These are phyloP conservation scores for Anguilla marmorata DNA, from an alignment of 2,797 vertebrate genomes.

Conservation along the genomic window DNA sequence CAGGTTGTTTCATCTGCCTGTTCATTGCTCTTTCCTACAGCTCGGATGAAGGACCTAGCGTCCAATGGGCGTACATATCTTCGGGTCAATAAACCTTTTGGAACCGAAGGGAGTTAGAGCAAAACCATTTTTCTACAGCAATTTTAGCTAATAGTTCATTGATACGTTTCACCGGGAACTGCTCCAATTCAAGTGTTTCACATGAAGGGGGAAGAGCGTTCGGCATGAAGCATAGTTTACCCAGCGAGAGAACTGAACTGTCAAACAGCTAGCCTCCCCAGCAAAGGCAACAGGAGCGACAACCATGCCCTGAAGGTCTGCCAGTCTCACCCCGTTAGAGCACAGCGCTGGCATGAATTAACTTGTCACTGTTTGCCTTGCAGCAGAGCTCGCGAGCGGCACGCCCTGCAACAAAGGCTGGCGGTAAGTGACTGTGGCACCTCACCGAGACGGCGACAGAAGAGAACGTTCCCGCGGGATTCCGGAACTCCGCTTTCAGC, in stretches of 20 bases:
- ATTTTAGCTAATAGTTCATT: too few relatives aligned
- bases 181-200: conserved; percentile 13
- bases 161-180: conserved; percentile 39
- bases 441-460: conserved; percentile 29
- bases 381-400: conserved; percentile 11
- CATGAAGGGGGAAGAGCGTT: background rate
- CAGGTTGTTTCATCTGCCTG: too few relatives aligned
- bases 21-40: too few relatives aligned
- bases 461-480: background rate
- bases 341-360: conserved; percentile 12
- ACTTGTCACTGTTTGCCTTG: conserved; percentile 30
- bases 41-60: too few relatives aligned
- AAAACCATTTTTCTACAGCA: too few relatives aligned
- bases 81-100: too few relatives aligned
- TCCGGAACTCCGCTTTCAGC: conserved; percentile 32
- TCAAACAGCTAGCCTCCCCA: conserved; percentile 6
- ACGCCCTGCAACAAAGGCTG: conserved; percentile 36
- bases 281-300: background rate
- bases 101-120: too few relatives aligned
- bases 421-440: conserved; percentile 51
- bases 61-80: too few relatives aligned
- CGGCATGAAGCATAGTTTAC: background rate
- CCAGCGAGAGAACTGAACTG: conserved; percentile 1
- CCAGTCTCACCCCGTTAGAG: conserved; percentile 4
- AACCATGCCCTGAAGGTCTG: background rate